Base-by-base conservation (phyloP, 2,888 invertebrate species). In the Beris chalybata region DNA sequence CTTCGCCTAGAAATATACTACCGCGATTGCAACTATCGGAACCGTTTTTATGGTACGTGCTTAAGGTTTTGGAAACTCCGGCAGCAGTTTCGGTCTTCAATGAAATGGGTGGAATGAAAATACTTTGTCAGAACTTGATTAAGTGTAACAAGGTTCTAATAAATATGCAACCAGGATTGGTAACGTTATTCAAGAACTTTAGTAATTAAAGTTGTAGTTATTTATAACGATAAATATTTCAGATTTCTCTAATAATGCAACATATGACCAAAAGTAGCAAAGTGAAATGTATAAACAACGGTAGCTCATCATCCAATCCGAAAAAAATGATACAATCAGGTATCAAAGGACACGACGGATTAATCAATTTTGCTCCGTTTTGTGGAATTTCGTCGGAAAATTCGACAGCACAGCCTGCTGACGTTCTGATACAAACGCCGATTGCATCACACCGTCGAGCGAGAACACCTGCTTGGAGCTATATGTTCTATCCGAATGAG, bases 391-490 rank as follows among this genome's bases (percentile, higher is more conserved):
- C 89, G 15, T 92, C 91, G 74, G 87, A 89, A 73, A 92, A 91
- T 80, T 90, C 92, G 3, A 92, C 93, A 4, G 93, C 94, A 6
- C 93, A 94, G 76, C 89, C 94, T 1, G 92, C 95, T 0, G 94
- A 95, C 79, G 90, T 93, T 68, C 84, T 97, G 45, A 90, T 97
- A 71, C 90, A 92, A 77, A 87, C 90, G 61, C 86, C 88, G 1
- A 86, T 86, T 71, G 89, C 92, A 0, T 90, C 93, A 4, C 91
- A 92, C 75, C 85, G 94, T 50, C 84, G 96, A 48, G 92, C 94
- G 29, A 86, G 95, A 67, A 91, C 93, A 1, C 92, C 96, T 4
- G 91, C 95, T n/a, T 97, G 96, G 96, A 91, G 92, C 38, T 95
- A 96, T 82, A 93, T 96, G 83, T 97, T 95, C 83, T 95, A 93